These are phyloP conservation scores for Holothuria scabra DNA, from an alignment of 53 echinoderm and acorn worm genomes.

Conservation along the genomic window DNA sequence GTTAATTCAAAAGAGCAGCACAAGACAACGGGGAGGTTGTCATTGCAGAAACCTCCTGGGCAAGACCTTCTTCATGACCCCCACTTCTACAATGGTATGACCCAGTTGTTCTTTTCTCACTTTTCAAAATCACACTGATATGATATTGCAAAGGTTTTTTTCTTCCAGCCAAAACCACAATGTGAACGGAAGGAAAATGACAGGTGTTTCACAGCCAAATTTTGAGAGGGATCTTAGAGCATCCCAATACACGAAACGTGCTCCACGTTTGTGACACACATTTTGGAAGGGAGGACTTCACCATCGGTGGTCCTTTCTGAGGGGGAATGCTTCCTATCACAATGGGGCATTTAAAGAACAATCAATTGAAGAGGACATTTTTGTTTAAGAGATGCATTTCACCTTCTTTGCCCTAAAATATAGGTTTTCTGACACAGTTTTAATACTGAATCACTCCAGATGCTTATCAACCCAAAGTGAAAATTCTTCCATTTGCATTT, in stretches of 20 bases:
- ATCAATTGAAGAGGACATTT: not conserved
- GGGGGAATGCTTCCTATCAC: conserved; percentile 21
- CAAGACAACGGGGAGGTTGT: conserved; percentile 26
- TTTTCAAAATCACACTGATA: not conserved
- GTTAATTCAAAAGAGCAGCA: conserved; percentile 17
- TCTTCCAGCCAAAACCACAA: not conserved
- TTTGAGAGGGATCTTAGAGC: not conserved
- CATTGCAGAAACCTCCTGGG: conserved; percentile 19
- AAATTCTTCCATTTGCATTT: too few species aligned
- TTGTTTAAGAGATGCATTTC: not conserved
- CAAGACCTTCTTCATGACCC: conserved; percentile 1
- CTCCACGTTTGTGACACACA: conserved; percentile 5
- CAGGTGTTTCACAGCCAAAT: conserved; percentile 12
- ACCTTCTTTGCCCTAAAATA: not conserved
- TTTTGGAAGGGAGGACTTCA: conserved; percentile 16
- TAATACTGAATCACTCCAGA: not conserved
- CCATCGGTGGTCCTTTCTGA: conserved; percentile 20
- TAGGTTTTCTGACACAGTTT: conserved; percentile 3
- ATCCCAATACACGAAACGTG: not conserved
- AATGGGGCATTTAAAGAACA: conserved; percentile 10
- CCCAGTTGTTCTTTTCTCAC: not conserved
- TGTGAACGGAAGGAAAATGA: conserved; percentile 3
- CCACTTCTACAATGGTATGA: conserved; percentile 21
- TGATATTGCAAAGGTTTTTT: too few species aligned
- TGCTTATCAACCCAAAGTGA: too few species aligned